Percentiles rank a stretch among this genome's conserved stretches.
Conservation (phyloP, 2,888 invertebrate species). For the Cabera pusaria region DNA sequence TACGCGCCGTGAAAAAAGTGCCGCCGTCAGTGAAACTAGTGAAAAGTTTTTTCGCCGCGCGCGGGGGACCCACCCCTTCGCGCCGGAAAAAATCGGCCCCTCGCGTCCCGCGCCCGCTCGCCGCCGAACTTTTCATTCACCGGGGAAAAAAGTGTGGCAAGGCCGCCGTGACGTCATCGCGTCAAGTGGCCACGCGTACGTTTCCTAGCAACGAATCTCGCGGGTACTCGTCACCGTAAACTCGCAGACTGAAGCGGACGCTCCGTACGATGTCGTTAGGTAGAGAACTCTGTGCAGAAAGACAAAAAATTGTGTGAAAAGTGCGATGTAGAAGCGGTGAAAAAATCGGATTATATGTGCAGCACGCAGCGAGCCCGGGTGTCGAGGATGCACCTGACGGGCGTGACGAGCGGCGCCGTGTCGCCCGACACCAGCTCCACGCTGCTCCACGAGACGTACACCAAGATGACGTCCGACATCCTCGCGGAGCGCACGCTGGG, state of each 20-base stretch:
- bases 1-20: slow-evolving; percentile 78
- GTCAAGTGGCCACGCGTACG: slow-evolving; percentile 78
- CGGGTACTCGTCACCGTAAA: slow-evolving; percentile 45
- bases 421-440: slow-evolving; percentile 88
- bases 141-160: slow-evolving; percentile 84
- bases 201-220: slow-evolving; percentile 77
- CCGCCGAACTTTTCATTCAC: slow-evolving; percentile 86
- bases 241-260: slow-evolving; percentile 32
- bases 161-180: slow-evolving; percentile 81
- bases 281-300: slow-evolving; percentile 37
- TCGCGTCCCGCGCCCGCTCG: slow-evolving; percentile 77
- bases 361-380: slow-evolving; percentile 78
- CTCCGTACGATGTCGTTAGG: slow-evolving; percentile 43
- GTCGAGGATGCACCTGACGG: slow-evolving; percentile 81
- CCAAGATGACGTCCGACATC: slow-evolving; percentile 95
- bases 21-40: slow-evolving; percentile 81
- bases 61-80: slow-evolving; percentile 75
- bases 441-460: slow-evolving; percentile 91
- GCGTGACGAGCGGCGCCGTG: slow-evolving; percentile 81
- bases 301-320: slow-evolving; percentile 50
- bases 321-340: slow-evolving; percentile 63
- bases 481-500: slow-evolving; percentile 93
- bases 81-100: slow-evolving; percentile 78
- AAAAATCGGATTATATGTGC: slow-evolving; percentile 69
- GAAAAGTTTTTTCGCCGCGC: slow-evolving; percentile 78